Evolutionary conservation across 2,888 invertebrate genomes (phyloP).

Genomic region (Portevinia maculata): DNA sequence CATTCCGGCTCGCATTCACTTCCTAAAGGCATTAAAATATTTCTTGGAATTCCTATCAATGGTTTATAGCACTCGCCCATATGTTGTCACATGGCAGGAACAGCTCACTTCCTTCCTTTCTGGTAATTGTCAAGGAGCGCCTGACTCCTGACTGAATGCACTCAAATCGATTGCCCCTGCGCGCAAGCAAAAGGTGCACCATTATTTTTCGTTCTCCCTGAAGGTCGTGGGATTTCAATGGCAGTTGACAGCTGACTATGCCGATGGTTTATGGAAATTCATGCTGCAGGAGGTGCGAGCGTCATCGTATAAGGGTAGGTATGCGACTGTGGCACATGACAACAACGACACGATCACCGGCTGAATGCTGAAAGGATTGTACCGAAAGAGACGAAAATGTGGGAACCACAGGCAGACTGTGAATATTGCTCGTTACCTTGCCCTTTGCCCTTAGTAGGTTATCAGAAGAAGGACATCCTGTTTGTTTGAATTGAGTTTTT

Average conservation of each 20-base stretch:
- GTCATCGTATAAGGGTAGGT: too few relatives aligned
- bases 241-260: constrained; percentile 67
- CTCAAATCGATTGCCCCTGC: constrained; percentile 43
- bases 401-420: constrained; percentile 44
- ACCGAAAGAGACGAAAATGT: constrained; percentile 37
- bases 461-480: constrained; percentile 46
- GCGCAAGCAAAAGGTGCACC: constrained; percentile 59
- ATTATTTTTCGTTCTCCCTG: not conserved
- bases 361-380: constrained; percentile 59
- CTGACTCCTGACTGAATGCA: constrained; percentile 14
- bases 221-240: constrained; percentile 70
- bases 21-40: constrained; percentile 40
- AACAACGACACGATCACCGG: constrained; percentile 47
- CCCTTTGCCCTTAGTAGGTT: constrained; percentile 6
- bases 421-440: too few relatives aligned
- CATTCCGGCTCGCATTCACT: constrained; percentile 31
- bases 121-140: constrained; percentile 18
- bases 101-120: constrained; percentile 28
- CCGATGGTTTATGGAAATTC: constrained; percentile 62
- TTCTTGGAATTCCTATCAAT: constrained; percentile 15
- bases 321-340: constrained; percentile 47
- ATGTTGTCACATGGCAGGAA: constrained; percentile 49
- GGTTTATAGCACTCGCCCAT: constrained; percentile 17
- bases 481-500: constrained; percentile 31
- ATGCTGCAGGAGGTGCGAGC: constrained; percentile 60